Evolutionary conservation across 2,797 vertebrate species (phyloP), one percentile per base, ranked within the genome.

Genomic region (Lagorchestes hirsutus): DNA sequence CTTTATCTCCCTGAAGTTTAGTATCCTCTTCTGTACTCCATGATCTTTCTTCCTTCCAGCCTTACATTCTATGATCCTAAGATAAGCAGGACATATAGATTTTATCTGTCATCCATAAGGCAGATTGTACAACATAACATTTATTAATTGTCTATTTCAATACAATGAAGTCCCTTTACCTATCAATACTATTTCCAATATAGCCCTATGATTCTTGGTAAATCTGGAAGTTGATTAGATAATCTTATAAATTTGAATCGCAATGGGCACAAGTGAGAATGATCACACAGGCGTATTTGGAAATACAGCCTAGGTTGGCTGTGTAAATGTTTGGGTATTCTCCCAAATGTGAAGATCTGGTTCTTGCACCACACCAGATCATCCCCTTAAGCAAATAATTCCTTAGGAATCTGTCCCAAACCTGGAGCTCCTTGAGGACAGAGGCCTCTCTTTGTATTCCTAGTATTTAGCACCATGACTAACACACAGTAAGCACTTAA

Each of bases 331-430:
- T 82, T 40, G 18, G 9, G 18, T 82, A 82, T 46, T 46, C 22
- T 82, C 22, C 22, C 8, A 82, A 46, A 82, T 9, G 40, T 24
- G 40, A 8, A 82, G 74, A 82, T 46, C 54, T 91, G 94, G 94
- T 31, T 87, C 90, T 92, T 95, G 29, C 22, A 67, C 34, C 93
- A 93, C 62, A 40, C 93, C 90, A 87, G 82, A 87, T 96, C 92
- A 93, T 67, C 95, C 82, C 93, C 91, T 82, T 46, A 74, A 94
- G 95, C 74, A 93, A 87, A 96, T 27, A 94, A 96, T 97, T 97
- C 93, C 55, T 96, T n/a, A 93, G 93, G 59, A 91, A 62, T 92
- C 67, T 97, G 90, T 97, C 94, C 94, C 56, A 91, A 92, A 40
- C 29, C 74, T 87, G 0, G 2, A 93, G 55, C 22, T 87, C 40